A percentile compares a stretch with the other conserved stretches of the same genome.
Conservation (phyloP, 2,113 vertebrate species). For the Myotis lucifugus region DNA sequence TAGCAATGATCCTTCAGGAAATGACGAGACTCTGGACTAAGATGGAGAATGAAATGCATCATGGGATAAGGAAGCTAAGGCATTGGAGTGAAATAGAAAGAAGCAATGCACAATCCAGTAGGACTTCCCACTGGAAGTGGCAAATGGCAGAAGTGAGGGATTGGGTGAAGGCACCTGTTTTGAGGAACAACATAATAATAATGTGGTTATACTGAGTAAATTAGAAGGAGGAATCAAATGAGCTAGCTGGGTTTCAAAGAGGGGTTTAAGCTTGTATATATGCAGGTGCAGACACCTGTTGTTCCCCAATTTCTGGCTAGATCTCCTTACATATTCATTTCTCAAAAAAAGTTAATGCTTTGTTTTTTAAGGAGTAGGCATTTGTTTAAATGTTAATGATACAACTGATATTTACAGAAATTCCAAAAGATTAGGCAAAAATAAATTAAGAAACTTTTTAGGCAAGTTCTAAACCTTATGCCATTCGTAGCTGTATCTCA, state of each 20-base stretch:
- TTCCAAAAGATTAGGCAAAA: slow-evolving; percentile 62
- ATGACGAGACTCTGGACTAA: neutral
- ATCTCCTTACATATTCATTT: neutral
- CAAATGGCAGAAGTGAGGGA: neutral
- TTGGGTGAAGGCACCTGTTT: neutral
- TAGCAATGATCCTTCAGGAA: neutral
- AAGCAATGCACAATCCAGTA: neutral
- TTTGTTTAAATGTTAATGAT: slow-evolving; percentile 69
- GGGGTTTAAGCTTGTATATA: neutral
- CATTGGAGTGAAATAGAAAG: neutral
- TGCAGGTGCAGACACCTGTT: neutral
- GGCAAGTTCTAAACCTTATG: slow-evolving; percentile 47
- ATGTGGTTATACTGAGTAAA: neutral
- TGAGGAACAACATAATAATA: neutral
- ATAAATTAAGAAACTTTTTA: neutral
- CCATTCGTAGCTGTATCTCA: slow-evolving; percentile 15
- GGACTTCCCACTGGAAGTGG: slow-evolving; percentile 5
- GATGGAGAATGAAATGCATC: neutral
- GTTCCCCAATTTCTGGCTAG: neutral
- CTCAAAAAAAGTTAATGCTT: neutral
- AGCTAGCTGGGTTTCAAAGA: neutral
- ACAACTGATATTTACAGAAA: slow-evolving; percentile 56
- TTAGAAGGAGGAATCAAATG: neutral
- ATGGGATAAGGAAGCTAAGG: neutral
- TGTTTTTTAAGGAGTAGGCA: slow-evolving; percentile 30